Evolutionary conservation across 2,113 vertebrate species (phyloP), one percentile per base, ranked within the genome.

Genomic region (Parus major): DNA sequence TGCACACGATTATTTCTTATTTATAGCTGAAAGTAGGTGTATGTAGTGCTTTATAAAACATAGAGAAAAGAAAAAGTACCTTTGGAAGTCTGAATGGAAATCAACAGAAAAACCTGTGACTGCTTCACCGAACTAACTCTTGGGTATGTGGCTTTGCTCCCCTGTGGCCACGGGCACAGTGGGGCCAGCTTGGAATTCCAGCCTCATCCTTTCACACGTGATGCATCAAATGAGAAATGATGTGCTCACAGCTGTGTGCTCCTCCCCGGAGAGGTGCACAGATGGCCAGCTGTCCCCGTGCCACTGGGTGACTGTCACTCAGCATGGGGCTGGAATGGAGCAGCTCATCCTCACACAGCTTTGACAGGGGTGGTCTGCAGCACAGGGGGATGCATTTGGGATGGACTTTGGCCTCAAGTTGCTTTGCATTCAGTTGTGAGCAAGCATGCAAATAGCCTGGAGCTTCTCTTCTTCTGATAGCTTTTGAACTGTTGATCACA

Each of bases 1-100:
- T 28, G 93, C 89, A 87, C 80, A 95, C 39, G 68, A 91, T 96
- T 90, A 93, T 94, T 93, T 94, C 96, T 96, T 95, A 97, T 95
- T 95, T 95, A 96, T 94, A 96, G 83, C 66, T 52, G 76, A 94
- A 96, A 94, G 92, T 94, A 96, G 93, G 92, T 94, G 88, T 83
- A 81, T 22, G 63, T 60, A 35, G 90, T 7, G 3, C 87, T 80
- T 86, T 16, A 36, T 31, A 73, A 68, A 78, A 53, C 15, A 28
- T 0, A 46, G 50, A 49, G 81, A 56, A 75, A 86, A 76, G 70
- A 96, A 92, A 71, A 95, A 80, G 83, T 8, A 39, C 75, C 86
- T 96, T 91, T 90, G 82, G 96, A 93, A 72, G 57, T 22, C 89
- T 85, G 82, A 63, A 80, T 53, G 66, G 86, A 63, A 89, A 93